Evolutionary conservation across 2,888 invertebrate species (phyloP).

Genomic region (Sarcophaga variegata): DNA sequence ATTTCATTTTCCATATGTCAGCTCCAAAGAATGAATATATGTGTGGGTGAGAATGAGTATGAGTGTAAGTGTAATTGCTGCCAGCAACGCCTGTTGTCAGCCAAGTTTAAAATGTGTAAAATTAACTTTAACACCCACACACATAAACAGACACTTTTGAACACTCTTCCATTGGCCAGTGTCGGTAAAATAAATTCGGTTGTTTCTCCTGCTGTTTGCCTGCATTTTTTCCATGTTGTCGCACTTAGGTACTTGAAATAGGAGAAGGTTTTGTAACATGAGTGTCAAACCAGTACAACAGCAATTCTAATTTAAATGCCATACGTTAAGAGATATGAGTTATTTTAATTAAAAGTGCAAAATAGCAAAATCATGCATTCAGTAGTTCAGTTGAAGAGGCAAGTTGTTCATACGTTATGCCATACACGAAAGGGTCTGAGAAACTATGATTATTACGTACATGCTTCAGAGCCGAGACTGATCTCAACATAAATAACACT

Average conservation of each 20-base stretch:
- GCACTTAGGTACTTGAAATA: neutral
- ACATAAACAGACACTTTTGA: neutral
- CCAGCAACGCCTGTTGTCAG: constrained; percentile 8
- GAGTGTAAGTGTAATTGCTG: neutral
- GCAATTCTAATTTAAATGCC: neutral
- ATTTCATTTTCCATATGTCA: neutral
- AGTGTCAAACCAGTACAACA: neutral
- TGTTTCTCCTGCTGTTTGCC: neutral
- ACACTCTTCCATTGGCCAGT: no score
- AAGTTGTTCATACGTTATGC: no score
- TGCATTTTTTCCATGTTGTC: neutral
- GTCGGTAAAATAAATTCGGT: no score
- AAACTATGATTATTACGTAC: no score
- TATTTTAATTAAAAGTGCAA: neutral
- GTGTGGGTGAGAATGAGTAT: neutral
- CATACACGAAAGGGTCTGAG: no score
- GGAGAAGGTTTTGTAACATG: neutral
- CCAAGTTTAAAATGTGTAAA: constrained; percentile 47
- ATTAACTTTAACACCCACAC: constrained; percentile 17
- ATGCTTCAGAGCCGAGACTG: no score
- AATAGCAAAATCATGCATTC: no score
- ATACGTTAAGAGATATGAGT: neutral
- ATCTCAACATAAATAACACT: no score
- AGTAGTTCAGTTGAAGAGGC: no score
- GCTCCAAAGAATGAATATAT: neutral